phyloP scores from a whole-genome alignment of 2,797 vertebrate genomes.

The Gymnopithys bicolor region DNA sequence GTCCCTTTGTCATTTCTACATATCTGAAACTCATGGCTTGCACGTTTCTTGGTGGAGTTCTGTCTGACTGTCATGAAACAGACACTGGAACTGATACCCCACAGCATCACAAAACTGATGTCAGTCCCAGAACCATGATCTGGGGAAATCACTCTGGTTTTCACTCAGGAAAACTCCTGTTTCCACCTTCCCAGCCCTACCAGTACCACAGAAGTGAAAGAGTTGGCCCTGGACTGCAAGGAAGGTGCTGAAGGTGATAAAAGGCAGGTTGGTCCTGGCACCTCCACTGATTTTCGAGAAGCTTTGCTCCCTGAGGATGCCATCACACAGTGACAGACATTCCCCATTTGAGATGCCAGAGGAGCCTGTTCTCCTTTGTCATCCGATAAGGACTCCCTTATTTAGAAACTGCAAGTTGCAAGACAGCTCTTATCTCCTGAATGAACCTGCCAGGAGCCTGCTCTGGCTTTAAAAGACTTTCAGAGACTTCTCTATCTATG shows the following conservation, averaged over 20 bases:
- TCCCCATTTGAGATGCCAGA: background rate
- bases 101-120: background rate
- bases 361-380: background rate
- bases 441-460: constrained; percentile 18
- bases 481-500: background rate
- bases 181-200: background rate
- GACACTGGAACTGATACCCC: background rate
- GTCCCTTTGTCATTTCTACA: background rate
- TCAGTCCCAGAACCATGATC: fast-evolving
- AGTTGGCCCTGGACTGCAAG: background rate
- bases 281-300: background rate
- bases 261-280: background rate
- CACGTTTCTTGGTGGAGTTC: background rate
- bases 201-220: background rate
- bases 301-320: background rate
- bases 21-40: background rate
- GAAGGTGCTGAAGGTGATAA: background rate
- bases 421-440: background rate
- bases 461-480: constrained; percentile 20
- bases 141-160: background rate
- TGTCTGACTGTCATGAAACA: background rate
- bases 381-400: background rate
- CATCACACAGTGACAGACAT: background rate
- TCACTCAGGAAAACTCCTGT: background rate
- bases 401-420: constrained; percentile 40